Conservation (phyloP, 1,140 invertebrate genomes). For the Cepaea nemoralis region DNA sequence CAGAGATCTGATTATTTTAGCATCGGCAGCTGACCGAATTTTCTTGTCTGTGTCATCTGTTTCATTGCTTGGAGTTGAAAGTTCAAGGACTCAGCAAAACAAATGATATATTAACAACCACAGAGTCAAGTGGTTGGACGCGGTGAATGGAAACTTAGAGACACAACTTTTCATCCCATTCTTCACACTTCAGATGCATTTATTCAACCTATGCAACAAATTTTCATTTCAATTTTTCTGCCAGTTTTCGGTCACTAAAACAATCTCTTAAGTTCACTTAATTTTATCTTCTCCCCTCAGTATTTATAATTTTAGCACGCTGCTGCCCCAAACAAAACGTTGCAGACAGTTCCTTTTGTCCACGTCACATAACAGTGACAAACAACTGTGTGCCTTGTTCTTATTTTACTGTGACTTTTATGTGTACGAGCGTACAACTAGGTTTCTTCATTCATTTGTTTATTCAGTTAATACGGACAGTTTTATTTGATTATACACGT, state of each 20-base stretch:
- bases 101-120: neutral
- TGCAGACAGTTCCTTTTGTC: neutral
- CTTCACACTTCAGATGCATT: neutral
- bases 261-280: neutral
- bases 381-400: slow-evolving; percentile 42
- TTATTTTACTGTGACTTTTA: slow-evolving; percentile 49
- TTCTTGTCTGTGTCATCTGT: neutral
- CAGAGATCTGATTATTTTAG: too few relatives aligned
- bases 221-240: too few relatives aligned
- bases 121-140: neutral
- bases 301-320: neutral
- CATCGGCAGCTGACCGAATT: neutral
- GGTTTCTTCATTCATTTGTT: neutral
- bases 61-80: neutral
- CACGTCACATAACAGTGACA: neutral
- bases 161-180: neutral
- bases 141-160: neutral
- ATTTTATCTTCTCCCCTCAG: neutral
- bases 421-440: slow-evolving; percentile 26
- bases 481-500: slow-evolving; percentile 7
- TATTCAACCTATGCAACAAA: neutral
- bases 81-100: neutral
- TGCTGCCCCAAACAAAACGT: neutral
- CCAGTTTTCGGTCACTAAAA: neutral
- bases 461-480: neutral